Conservation (phyloP, 1,140 invertebrate species). For the Nomia melanderi region DNA sequence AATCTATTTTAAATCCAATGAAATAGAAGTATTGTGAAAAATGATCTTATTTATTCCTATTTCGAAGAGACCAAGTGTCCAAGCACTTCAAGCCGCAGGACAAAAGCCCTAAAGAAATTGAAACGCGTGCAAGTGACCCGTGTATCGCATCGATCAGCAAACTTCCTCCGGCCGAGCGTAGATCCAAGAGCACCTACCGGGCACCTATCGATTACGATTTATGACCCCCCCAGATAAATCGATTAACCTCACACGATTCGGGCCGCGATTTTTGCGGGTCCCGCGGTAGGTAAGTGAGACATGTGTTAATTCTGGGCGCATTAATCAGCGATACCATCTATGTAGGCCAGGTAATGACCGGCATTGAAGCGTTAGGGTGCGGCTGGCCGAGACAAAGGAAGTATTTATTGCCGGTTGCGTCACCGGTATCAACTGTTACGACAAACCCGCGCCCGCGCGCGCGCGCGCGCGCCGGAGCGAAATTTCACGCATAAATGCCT, state of each 20-base stretch:
- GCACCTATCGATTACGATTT: constrained; percentile 33
- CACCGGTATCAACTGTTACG: constrained; percentile 49
- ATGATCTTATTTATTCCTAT: no score
- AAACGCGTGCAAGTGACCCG: background rate
- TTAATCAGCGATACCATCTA: constrained; percentile 67
- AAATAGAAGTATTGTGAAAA: no score
- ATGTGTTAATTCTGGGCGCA: constrained; percentile 59
- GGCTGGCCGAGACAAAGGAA: constrained; percentile 66
- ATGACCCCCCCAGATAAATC: constrained; percentile 15
- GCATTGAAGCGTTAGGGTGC: constrained; percentile 61
- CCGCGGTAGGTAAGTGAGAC: constrained; percentile 35
- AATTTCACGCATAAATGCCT: constrained; percentile 50
- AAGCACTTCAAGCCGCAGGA: no score
- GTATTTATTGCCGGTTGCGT: constrained; percentile 66
- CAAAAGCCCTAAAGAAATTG: no score
- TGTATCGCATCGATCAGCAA: background rate
- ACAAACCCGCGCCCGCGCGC: no score
- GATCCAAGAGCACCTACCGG: background rate
- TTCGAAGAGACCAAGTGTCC: no score
- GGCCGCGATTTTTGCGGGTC: constrained; percentile 14
- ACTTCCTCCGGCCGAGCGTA: background rate
- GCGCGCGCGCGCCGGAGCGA: no score
- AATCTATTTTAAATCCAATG: no score
- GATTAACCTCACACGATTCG: constrained; percentile 37
- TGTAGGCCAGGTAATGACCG: constrained; percentile 68